Conservation (phyloP, 2,888 invertebrate species). For the Mesorhabditis spiculigera region DNA sequence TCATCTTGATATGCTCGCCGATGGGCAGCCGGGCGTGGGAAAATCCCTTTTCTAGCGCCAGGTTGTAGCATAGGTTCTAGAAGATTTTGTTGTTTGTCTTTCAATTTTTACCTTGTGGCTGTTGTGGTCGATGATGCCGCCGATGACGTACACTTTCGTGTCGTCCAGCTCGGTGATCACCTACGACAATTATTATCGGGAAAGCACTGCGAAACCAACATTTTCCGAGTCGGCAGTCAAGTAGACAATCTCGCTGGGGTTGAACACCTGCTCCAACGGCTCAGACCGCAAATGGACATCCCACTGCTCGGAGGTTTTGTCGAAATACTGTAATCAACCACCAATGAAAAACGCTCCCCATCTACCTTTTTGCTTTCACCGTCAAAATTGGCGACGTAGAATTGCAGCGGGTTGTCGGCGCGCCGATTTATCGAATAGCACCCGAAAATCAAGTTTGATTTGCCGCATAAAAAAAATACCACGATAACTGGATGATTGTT, state of each 20-base stretch:
- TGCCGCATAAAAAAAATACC: conserved; percentile 13
- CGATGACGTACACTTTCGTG: conserved; percentile 83
- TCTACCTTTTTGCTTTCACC: conserved; percentile 33
- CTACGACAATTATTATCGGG: conserved; percentile 48
- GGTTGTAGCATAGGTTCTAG: conserved; percentile 69
- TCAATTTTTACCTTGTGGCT: conserved; percentile 71
- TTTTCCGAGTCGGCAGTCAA: conserved; percentile 90
- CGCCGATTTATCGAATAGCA: conserved; percentile 49
- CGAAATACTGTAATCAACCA: not conserved
- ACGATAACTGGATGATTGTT: conserved; percentile 29
- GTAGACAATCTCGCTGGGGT: conserved; percentile 75
- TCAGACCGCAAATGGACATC: conserved; percentile 32
- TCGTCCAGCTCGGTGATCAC: conserved; percentile 67
- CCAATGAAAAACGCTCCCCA: not conserved
- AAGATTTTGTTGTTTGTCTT: not conserved
- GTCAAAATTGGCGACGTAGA: conserved; percentile 38
- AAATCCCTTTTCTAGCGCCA: conserved; percentile 71
- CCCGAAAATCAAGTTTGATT: not conserved
- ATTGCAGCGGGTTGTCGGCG: conserved; percentile 42
- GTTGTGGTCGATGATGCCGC: conserved; percentile 96
- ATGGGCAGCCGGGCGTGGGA: conserved; percentile 73
- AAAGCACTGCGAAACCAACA: conserved; percentile 66
- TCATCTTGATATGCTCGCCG: conserved; percentile 82
- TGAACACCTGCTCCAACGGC: conserved; percentile 32
- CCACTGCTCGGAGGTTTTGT: conserved; percentile 12